Percentiles rank a stretch among this genome's conserved stretches.
phyloP scores from a whole-genome alignment of 1,140 invertebrate genomes.

The Rhizoglyphus robini region DNA sequence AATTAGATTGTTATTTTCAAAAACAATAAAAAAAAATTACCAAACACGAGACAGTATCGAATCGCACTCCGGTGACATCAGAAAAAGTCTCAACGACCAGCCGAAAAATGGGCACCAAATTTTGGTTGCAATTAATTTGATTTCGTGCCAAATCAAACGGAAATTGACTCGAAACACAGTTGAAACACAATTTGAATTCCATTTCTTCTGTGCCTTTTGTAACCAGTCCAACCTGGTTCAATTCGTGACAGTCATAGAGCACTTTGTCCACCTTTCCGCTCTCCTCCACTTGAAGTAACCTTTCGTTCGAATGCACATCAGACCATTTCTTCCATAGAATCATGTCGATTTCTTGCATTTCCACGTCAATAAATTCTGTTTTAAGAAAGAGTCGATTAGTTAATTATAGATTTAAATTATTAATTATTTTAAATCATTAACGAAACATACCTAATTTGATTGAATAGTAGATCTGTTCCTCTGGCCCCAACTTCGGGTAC shows the following conservation, averaged over 20 bases:
- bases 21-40: too few relatives aligned
- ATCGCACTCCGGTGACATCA: too few relatives aligned
- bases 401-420: not conserved
- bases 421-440: not conserved
- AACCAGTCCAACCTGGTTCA: not conserved
- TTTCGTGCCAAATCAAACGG: too few relatives aligned
- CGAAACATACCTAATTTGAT: not conserved
- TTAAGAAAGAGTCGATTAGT: not conserved
- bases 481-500: not conserved
- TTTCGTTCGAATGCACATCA: not conserved
- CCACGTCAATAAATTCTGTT: not conserved
- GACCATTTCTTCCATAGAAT: not conserved
- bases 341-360: not conserved
- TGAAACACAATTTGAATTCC: not conserved
- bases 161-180: not conserved
- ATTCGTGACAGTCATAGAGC: not conserved
- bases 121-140: too few relatives aligned
- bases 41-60: too few relatives aligned
- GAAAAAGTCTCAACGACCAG: too few relatives aligned
- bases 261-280: not conserved
- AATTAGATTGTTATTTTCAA: too few relatives aligned
- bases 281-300: not conserved
- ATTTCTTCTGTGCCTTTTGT: not conserved
- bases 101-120: too few relatives aligned
- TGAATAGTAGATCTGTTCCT: not conserved